These are phyloP conservation scores for Thereva unica DNA, from an alignment of 2,888 invertebrate genomes.

Conservation along the genomic window DNA sequence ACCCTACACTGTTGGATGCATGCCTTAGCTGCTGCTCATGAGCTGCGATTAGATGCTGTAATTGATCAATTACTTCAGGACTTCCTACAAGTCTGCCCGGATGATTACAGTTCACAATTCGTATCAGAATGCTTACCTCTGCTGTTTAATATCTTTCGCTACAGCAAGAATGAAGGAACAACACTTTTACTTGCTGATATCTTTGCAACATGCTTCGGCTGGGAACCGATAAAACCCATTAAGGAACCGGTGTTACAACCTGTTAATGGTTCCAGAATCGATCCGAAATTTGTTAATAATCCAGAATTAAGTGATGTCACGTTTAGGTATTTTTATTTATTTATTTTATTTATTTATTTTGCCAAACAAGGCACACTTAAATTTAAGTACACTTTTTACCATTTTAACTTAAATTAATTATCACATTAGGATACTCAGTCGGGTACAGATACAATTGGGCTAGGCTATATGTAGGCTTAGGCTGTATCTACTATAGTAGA, in stretches of 20 bases:
- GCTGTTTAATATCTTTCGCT: constrained; percentile 85
- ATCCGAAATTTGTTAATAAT: constrained; percentile 92
- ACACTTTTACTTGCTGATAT: constrained; percentile 85
- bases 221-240: constrained; percentile 81
- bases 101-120: constrained; percentile 86
- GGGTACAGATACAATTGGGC: too few species aligned
- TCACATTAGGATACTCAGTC: too few species aligned
- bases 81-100: constrained; percentile 87
- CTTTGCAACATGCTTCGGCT: constrained; percentile 85
- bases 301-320: constrained; percentile 91
- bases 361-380: too few species aligned
- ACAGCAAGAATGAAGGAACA: constrained; percentile 91
- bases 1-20: constrained; percentile 92
- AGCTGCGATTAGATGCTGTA: constrained; percentile 78
- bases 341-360: neutral
- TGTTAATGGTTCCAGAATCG: constrained; percentile 75
- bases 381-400: too few species aligned
- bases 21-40: constrained; percentile 84
- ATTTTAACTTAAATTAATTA: too few species aligned
- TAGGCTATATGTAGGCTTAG: too few species aligned
- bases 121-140: constrained; percentile 88
- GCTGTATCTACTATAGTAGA: too few species aligned
- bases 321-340: constrained; percentile 62
- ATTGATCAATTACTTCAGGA: constrained; percentile 88
- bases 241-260: constrained; percentile 68